Conservation (phyloP, 2,797 vertebrate species). For the Sebastiscus tertius region DNA sequence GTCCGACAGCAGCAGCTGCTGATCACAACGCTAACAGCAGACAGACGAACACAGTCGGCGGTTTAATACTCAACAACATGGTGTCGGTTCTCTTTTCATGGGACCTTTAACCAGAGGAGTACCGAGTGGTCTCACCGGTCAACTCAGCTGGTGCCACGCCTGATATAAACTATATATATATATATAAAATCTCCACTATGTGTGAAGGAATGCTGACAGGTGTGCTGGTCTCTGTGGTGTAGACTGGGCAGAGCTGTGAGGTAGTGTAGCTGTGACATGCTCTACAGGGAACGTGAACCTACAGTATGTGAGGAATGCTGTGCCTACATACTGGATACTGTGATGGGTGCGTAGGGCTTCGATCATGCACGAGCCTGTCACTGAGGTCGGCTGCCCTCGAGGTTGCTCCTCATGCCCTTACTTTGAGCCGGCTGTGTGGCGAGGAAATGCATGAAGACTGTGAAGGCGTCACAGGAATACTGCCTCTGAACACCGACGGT, state of each 20-base stretch:
- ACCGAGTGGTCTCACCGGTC: conserved; percentile 10
- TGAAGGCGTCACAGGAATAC: conserved; percentile 66
- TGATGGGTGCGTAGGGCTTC: conserved; percentile 41
- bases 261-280: conserved; percentile 75
- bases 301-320: conserved; percentile 42
- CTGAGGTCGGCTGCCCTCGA: conserved; percentile 61
- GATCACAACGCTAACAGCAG: not conserved
- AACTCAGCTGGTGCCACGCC: conserved; percentile 6
- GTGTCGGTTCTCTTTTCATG: conserved; percentile 14
- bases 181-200: conserved; percentile 80
- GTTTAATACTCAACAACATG: not conserved
- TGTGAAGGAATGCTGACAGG: conserved; percentile 44
- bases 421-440: conserved; percentile 71
- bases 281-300: conserved; percentile 63
- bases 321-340: conserved; percentile 17
- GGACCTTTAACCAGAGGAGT: conserved; percentile 29
- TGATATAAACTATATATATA: not conserved
- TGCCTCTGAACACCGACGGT: conserved; percentile 57
- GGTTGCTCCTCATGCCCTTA: conserved; percentile 82
- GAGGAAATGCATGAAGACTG: conserved; percentile 69
- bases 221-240: conserved; percentile 26
- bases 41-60: not conserved
- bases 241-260: conserved; percentile 46
- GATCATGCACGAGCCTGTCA: conserved; percentile 67
- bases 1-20: not conserved